Percentiles rank a stretch among this genome's conserved stretches.
phyloP scores from a whole-genome alignment of 37 sponge, comb jelly and placozoan species.

The Cladorhizidae sp. region DNA sequence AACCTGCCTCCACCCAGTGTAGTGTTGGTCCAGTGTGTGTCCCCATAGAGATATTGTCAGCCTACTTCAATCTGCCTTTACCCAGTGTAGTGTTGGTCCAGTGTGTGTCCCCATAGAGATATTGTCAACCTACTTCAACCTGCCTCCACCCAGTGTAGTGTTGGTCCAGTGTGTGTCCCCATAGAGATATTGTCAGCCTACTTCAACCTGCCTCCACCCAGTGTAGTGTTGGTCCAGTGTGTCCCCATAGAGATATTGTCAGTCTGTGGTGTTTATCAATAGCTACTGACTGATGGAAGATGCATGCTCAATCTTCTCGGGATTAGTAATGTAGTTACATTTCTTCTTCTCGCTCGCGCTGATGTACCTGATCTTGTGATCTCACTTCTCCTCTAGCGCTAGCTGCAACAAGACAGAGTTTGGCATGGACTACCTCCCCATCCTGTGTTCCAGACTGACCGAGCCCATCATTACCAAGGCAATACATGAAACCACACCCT shows the following conservation, averaged over 20 bases:
- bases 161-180: not conserved
- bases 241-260: not conserved
- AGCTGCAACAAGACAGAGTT: constrained; percentile 78
- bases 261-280: too few relatives aligned
- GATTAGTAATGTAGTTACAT: too few relatives aligned
- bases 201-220: not conserved
- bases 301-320: too few relatives aligned
- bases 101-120: not conserved
- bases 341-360: too few relatives aligned
- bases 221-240: not conserved
- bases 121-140: too few relatives aligned
- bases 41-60: too few relatives aligned
- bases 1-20: not conserved
- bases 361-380: not conserved
- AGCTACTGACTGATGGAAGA: too few relatives aligned
- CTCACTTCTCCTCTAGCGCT: constrained; percentile 34
- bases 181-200: too few relatives aligned
- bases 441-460: constrained; percentile 43
- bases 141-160: not conserved
- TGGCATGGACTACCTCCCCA: constrained; percentile 78
- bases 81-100: not conserved
- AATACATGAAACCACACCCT: not conserved
- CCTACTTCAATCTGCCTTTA: not conserved
- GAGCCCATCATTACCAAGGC: constrained; percentile 67
- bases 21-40: not conserved